Evolutionary conservation across 2,797 vertebrate genomes (phyloP).

Genomic region (Vespertilio murinus): DNA sequence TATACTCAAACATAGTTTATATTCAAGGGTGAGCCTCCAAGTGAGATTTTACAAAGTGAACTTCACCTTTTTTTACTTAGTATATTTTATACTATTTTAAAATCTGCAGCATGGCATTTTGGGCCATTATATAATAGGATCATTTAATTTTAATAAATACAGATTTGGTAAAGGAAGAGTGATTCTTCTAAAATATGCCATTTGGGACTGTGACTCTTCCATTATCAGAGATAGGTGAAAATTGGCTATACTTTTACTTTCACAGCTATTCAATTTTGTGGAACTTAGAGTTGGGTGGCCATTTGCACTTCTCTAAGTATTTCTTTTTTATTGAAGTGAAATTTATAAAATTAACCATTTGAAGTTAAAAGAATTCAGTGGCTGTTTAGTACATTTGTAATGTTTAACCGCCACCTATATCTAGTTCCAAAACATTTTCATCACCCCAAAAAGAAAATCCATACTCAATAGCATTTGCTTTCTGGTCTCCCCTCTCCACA

Average conservation of each 20-base stretch:
- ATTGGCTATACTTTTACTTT: neutral
- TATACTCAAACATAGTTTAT: neutral
- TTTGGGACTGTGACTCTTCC: conserved; percentile 31
- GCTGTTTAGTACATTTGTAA: neutral
- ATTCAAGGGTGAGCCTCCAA: neutral
- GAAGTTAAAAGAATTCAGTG: neutral
- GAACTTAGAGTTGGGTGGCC: neutral
- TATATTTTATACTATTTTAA: neutral
- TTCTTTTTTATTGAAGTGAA: neutral
- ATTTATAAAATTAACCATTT: conserved; percentile 15
- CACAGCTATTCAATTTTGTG: neutral
- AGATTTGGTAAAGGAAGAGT: neutral
- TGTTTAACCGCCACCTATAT: neutral
- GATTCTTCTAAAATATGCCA: neutral
- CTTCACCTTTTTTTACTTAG: neutral
- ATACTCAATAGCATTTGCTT: neutral
- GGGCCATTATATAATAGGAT: neutral
- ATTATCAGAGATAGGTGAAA: conserved; percentile 25
- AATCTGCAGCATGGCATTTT: neutral
- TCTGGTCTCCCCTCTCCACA: neutral
- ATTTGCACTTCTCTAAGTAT: conserved; percentile 1
- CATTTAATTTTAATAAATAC: neutral
- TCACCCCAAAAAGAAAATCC: neutral
- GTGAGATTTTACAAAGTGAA: conserved; percentile 40
- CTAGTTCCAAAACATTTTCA: neutral